Conservation (phyloP, 2,797 vertebrate genomes). For the Champsocephalus gunnari region DNA sequence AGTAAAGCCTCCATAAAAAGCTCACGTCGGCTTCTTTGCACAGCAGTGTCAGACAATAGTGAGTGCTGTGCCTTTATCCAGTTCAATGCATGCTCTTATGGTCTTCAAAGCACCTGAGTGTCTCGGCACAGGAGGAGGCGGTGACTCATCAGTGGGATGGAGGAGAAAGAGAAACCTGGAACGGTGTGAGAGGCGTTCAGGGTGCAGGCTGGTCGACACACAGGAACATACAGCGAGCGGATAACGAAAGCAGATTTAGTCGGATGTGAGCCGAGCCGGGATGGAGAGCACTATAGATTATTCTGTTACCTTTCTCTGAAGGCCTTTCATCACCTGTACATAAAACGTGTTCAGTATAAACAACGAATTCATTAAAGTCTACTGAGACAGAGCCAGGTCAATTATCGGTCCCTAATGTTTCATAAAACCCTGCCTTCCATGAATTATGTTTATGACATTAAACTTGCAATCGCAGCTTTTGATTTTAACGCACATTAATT, state of each 20-base stretch:
- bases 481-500: no score
- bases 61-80: constrained; percentile 43
- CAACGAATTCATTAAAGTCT: no score
- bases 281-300: neutral
- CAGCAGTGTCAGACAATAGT: constrained; percentile 40
- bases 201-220: no score
- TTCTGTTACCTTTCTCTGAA: no score
- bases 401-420: no score
- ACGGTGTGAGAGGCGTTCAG: neutral
- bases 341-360: no score
- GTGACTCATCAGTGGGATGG: constrained; percentile 42
- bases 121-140: constrained; percentile 2
- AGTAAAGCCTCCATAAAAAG: neutral
- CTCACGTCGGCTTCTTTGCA: constrained; percentile 4
- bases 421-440: no score
- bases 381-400: no score
- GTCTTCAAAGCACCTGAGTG: constrained; percentile 17
- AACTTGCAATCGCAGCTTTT: no score
- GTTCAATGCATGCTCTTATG: constrained; percentile 18
- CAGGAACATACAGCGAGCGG: neutral
- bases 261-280: neutral
- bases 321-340: no score
- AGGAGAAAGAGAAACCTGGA: constrained; percentile 14
- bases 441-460: no score
- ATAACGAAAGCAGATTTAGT: no score